Percentiles rank a stretch among this genome's conserved stretches.
Evolutionary conservation across 2,797 vertebrate genomes (phyloP).

Genomic region (Amazonetta brasiliensis): DNA sequence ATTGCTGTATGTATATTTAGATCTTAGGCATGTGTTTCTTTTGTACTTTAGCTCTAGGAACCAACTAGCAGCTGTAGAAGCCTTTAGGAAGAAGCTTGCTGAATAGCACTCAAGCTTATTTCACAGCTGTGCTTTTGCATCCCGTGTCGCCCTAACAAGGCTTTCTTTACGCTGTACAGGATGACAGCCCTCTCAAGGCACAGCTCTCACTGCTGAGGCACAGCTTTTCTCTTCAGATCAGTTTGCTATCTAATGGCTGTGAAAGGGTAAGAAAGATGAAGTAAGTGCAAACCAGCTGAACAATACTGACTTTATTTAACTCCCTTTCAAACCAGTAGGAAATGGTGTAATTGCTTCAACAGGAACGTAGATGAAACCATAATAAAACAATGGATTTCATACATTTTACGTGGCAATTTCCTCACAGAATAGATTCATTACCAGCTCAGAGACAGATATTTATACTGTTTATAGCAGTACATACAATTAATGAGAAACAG

Average conservation of each 20-base stretch:
- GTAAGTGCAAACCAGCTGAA: background rate
- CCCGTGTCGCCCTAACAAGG: background rate
- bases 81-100: background rate
- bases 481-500: background rate
- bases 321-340: background rate
- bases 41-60: background rate
- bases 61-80: background rate
- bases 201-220: background rate
- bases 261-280: background rate
- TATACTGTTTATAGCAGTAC: background rate
- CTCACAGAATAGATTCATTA: background rate
- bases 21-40: background rate
- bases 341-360: background rate
- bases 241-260: background rate
- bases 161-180: background rate
- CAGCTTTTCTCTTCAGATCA: background rate
- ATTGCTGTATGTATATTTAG: background rate
- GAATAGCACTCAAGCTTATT: conserved; percentile 15
- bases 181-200: background rate
- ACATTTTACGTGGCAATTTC: background rate
- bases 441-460: background rate
- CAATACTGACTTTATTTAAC: background rate
- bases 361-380: background rate
- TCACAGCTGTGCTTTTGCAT: conserved; percentile 11
- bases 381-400: background rate